A percentile compares a stretch with the other conserved stretches of the same genome.
Conservation (phyloP, 2,113 vertebrate genomes). For the Choloepus hoffmanni region DNA sequence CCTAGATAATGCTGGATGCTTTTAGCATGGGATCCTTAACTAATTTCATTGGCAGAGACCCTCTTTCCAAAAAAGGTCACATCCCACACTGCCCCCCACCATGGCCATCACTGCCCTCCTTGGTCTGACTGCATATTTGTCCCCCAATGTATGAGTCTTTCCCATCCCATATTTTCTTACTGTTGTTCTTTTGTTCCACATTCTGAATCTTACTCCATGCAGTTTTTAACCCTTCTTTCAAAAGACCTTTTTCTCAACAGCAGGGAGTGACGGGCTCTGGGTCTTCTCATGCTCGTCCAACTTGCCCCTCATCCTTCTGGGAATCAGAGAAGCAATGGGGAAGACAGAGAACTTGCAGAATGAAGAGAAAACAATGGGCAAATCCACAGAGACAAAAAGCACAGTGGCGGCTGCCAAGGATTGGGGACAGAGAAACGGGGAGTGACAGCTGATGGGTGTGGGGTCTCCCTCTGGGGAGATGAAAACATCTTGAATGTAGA, state of each 20-base stretch:
- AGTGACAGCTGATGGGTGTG: fast-evolving
- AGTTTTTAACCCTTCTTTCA: background rate
- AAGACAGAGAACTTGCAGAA: fast-evolving
- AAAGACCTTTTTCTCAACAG: too few species aligned
- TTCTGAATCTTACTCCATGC: background rate
- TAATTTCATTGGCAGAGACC: background rate
- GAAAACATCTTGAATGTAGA: fast-evolving
- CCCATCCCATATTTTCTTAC: background rate
- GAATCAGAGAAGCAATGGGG: background rate
- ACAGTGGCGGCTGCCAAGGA: fast-evolving
- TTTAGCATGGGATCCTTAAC: background rate
- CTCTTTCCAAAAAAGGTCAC: background rate
- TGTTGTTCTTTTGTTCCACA: background rate
- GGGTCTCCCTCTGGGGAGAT: too few species aligned
- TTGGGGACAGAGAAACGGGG: fast-evolving
- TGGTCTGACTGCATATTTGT: too few species aligned
- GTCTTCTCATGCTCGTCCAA: fast-evolving
- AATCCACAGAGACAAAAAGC: background rate
- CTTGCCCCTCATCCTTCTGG: background rate
- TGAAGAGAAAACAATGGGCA: fast-evolving
- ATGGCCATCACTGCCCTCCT: fast-evolving
- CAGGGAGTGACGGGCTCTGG: background rate
- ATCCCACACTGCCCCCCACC: background rate
- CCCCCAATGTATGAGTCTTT: fast-evolving
- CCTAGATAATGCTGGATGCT: background rate